Base-by-base conservation (phyloP, 2,797 vertebrate genomes). In the Molothrus ater region DNA sequence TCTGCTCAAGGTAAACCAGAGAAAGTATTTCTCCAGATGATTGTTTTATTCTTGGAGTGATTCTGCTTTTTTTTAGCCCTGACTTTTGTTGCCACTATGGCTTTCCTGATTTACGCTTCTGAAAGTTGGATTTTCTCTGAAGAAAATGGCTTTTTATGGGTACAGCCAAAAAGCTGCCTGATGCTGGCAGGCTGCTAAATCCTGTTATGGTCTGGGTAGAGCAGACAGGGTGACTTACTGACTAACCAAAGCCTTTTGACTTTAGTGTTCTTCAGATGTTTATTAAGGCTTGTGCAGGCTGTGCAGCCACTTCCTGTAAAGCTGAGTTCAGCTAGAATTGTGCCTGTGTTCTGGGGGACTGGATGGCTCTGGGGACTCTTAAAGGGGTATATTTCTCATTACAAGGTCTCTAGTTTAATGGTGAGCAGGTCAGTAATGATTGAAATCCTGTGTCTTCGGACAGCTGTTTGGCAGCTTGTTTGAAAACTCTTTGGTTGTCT, bases 1-100 rank as follows among this genome's bases (percentile, higher is more conserved):
- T 65, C 98, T 99, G 64, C 98, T 99, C 38, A 99, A 99, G 99
- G 99, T 99, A 98, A 97, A 65, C 38, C 14, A 19, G 80, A 78
- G 19, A 57, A 92, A 83, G 36, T 65, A 47, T 88, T 80, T 94
- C 38, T 88, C 25, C 59, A 60, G 68, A 25, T 61, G 15, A 6
- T 61, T 74, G 28, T 61, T 93, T 47, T 75, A 54, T 61, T 90
- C 74, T 78, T 48, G 3, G 16, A 45, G 20, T 45, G 53, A 60
- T 59, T 82, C 31, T 86, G 38, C 38, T 54, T 43, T 84, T 59
- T 85, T 88, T 94, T 57, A 89, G 13, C 40, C 36, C 28, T 88
- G 34, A 19, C 24, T 80, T 64, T n/a, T 73, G 14, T 56, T 78
- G 72, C 51, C 65, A 31, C 21, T 86, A 1, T 38, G 66, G 7